Conservation (phyloP, 2,113 vertebrate genomes). For the Geococcyx californianus region DNA sequence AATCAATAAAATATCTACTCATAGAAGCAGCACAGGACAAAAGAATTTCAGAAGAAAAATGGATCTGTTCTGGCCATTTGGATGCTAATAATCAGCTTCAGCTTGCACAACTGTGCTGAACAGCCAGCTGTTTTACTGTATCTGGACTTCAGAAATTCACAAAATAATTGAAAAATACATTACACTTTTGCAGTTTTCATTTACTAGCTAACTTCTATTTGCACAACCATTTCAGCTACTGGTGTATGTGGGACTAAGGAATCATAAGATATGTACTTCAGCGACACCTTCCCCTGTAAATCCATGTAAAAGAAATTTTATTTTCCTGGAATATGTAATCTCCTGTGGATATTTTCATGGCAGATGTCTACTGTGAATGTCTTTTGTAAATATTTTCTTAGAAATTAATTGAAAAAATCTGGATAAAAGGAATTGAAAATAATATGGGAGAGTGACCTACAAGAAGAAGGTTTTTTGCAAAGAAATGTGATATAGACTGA, state of each 20-base stretch:
- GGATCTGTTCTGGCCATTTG: background rate
- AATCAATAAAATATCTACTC: constrained; percentile 17
- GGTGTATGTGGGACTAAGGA: background rate
- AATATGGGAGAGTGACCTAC: background rate
- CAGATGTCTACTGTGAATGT: background rate
- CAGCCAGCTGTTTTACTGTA: background rate
- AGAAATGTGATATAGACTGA: background rate
- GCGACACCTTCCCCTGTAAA: background rate
- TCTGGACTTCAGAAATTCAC: background rate
- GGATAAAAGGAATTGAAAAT: background rate
- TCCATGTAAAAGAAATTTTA: background rate
- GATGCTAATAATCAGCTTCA: background rate
- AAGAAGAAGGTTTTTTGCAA: background rate
- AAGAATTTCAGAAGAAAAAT: constrained; percentile 16
- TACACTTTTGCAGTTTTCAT: constrained; percentile 15
- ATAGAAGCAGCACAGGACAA: background rate
- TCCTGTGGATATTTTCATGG: background rate
- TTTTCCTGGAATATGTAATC: background rate
- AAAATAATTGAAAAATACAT: background rate
- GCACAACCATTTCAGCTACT: background rate
- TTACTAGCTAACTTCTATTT: constrained; percentile 14
- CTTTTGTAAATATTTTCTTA: background rate
- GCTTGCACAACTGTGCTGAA: background rate
- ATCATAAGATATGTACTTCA: background rate
- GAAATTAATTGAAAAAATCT: background rate